Percentiles rank a stretch among this genome's conserved stretches.
Evolutionary conservation across 2,888 invertebrate species (phyloP).

Genomic region (Drosophila koepferae): DNA sequence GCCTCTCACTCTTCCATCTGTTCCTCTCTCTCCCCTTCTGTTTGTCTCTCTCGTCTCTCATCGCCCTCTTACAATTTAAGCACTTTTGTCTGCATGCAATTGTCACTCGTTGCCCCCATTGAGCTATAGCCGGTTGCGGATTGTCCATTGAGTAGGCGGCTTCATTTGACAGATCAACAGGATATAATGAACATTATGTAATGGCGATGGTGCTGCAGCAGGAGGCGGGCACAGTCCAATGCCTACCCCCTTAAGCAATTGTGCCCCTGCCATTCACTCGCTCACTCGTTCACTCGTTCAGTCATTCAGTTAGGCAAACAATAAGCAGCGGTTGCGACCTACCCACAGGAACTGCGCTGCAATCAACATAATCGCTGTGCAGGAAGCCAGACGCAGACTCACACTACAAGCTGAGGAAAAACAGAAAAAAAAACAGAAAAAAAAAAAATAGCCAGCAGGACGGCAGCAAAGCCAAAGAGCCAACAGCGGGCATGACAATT

Average conservation of each 20-base stretch:
- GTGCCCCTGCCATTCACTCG: slow-evolving; percentile 55
- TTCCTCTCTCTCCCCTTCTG: background rate
- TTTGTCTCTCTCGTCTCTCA: no score
- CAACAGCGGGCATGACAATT: slow-evolving; percentile 73
- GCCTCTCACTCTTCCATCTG: background rate
- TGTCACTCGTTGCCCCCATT: slow-evolving; percentile 7
- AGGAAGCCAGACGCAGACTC: slow-evolving; percentile 52
- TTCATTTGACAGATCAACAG: slow-evolving; percentile 76
- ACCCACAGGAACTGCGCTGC: slow-evolving; percentile 77
- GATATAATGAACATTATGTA: slow-evolving; percentile 79
- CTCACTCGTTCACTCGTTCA: slow-evolving; percentile 55
- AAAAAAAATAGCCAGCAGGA: slow-evolving; percentile 1
- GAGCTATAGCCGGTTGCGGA: slow-evolving; percentile 10
- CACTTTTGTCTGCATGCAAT: slow-evolving; percentile 50
- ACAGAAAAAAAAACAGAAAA: background rate
- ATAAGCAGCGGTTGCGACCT: slow-evolving; percentile 58
- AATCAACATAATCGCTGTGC: slow-evolving; percentile 80
- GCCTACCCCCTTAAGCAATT: slow-evolving; percentile 31
- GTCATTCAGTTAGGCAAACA: slow-evolving; percentile 79
- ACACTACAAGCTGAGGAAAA: background rate
- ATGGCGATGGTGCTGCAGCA: slow-evolving; percentile 58
- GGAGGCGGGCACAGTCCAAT: background rate
- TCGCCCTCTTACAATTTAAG: slow-evolving; percentile 14
- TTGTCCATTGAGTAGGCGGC: slow-evolving; percentile 56
- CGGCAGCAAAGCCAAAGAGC: slow-evolving; percentile 32